Evolutionary conservation across 1,140 invertebrate species (phyloP), one percentile per base, ranked within the genome.

Genomic region (Lepidurus arcticus): DNA sequence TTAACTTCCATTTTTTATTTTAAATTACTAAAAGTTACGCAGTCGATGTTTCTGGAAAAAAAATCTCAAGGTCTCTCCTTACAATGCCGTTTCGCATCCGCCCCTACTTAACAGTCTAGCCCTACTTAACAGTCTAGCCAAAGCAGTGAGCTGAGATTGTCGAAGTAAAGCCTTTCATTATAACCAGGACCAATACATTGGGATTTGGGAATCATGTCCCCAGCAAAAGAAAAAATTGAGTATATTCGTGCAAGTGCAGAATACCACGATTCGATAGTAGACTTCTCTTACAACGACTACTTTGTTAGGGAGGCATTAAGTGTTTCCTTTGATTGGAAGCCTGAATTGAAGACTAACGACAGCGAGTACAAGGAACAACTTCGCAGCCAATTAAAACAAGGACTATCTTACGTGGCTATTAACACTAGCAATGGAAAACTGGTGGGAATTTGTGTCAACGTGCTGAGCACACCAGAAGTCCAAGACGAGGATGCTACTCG

Each of bases 401-500:
- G 53, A 13, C 21, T 65, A 65, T 65, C 53, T 7, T 65, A 65
- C n/a, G 13, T 65, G 13, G 53, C 53, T 65, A 65, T 65, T 21
- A 7, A 65, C 13, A 65, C 53, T 16, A 65, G n/a, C 53, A 65
- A 65, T 0, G 53, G 53, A 65, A 65, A 65, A 7, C 7, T 65
- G 5, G 53, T 21, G 1, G 53, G 53, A 7, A 21, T 65, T 21
- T 73, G 73, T 74, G 7, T 78, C 24, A 78, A 75, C 73, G 43
- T 45, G n/a, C 43, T 78, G 24, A 74, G 73, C 16, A 75, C 74
- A n/a, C 43, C 78, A 16, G 26, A 78, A 73, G n/a, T 42, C 21
- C 44, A 44, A 43, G 24, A 44, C 26, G 77, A 74, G 3, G 34
- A 42, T 0, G 44, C 42, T 24, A 65, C 42, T 65, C 42, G 42